Percentiles rank a stretch among this genome's conserved stretches.
Conservation (phyloP, 1,140 invertebrate species). For the Drosophila ercepeae region DNA sequence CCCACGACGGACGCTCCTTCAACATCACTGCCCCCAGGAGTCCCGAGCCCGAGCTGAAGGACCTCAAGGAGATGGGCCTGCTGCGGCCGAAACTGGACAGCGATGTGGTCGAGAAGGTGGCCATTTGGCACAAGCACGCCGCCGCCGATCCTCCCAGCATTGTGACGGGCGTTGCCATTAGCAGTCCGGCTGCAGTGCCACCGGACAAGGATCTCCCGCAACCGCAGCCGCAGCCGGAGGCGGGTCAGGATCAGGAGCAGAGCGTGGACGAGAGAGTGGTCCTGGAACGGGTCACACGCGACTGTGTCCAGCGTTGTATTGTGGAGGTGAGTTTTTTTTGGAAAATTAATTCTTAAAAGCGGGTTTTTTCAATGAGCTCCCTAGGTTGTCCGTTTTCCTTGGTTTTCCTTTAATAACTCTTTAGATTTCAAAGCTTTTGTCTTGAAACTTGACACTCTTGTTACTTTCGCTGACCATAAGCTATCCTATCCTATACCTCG, state of each 20-base stretch:
- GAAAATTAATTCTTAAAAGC: no score
- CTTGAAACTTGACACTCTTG: no score
- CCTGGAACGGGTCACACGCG: constrained; percentile 60
- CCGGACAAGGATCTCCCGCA: neutral
- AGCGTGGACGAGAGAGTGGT: constrained; percentile 53
- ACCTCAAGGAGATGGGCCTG: constrained; percentile 16
- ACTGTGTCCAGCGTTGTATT: constrained; percentile 71
- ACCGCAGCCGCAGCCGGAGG: no score
- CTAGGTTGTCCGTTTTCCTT: no score
- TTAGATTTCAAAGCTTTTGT: neutral
- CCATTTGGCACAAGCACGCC: constrained; percentile 67
- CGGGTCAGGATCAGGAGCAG: neutral
- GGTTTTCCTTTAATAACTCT: neutral
- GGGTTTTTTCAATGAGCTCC: no score
- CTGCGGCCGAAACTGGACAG: constrained; percentile 61
- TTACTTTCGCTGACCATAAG: no score
- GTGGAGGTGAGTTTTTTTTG: constrained; percentile 59
- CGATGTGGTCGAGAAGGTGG: constrained; percentile 71
- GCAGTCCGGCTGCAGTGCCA: constrained; percentile 7
- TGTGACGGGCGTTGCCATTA: constrained; percentile 61
- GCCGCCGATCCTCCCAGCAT: constrained; percentile 58
- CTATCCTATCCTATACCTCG: no score
- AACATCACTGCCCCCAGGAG: constrained; percentile 18
- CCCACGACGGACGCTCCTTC: constrained; percentile 7
- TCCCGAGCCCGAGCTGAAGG: constrained; percentile 12